These are phyloP conservation scores for Engystomops pustulosus DNA, from an alignment of 2,113 vertebrate genomes.

Conservation along the genomic window DNA sequence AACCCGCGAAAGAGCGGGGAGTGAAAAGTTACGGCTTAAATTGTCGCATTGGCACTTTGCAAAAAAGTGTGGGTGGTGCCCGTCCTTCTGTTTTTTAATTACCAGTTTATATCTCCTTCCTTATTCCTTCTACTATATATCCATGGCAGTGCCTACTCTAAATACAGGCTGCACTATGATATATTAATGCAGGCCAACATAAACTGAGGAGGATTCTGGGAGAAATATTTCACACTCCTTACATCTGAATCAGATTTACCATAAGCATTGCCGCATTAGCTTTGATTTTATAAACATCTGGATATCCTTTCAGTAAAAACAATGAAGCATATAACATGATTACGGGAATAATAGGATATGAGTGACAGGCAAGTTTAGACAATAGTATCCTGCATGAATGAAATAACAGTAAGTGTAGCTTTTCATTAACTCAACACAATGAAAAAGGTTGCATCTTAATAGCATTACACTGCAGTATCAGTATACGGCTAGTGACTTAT, in stretches of 20 bases:
- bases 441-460: not conserved
- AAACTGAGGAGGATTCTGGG: not conserved
- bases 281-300: conserved; percentile 22
- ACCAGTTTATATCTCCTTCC: not conserved
- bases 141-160: not conserved
- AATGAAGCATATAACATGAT: conserved; percentile 45
- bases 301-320: conserved; percentile 37
- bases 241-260: not conserved
- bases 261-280: not conserved
- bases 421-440: conserved; percentile 43
- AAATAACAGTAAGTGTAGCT: conserved; percentile 25
- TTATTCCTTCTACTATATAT: not conserved
- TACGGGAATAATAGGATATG: conserved; percentile 27
- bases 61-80: too few relatives aligned
- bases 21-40: too few relatives aligned
- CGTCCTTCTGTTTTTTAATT: too few relatives aligned
- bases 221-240: not conserved
- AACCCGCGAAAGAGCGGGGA: too few relatives aligned
- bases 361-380: conserved; percentile 22
- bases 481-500: conserved; percentile 14
- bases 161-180: not conserved
- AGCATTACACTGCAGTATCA: not conserved
- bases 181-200: not conserved
- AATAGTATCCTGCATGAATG: conserved; percentile 38
- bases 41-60: too few relatives aligned